A percentile compares a stretch with the other conserved stretches of the same genome.
Conservation (phyloP, 2,888 invertebrate genomes). For the Periphyllus acericola region DNA sequence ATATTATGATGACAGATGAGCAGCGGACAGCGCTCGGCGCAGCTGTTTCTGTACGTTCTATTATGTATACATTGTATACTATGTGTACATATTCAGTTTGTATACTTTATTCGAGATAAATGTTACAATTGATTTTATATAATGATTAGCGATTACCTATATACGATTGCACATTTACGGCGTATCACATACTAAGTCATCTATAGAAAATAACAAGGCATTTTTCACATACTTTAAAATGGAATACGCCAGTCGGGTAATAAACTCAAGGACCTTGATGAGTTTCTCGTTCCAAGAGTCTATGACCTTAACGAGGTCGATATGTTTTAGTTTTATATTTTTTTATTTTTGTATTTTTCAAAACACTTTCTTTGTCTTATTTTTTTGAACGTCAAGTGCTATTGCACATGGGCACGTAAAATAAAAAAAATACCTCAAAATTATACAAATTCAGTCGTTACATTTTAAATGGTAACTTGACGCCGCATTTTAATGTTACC, state of each 20-base stretch:
- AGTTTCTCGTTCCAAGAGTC: constrained; percentile 57
- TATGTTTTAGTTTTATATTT: constrained; percentile 38
- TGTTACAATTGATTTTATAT: too few relatives aligned
- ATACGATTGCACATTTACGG: background rate
- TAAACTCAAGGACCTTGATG: constrained; percentile 59
- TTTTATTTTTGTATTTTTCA: constrained; percentile 14
- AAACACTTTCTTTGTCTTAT: constrained; percentile 8
- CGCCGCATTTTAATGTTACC: too few relatives aligned
- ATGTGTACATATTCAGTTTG: background rate
- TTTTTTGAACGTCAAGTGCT: background rate
- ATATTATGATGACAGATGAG: background rate
- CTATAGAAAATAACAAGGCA: constrained; percentile 8
- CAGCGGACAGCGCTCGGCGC: background rate
- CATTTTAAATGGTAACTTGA: too few relatives aligned
- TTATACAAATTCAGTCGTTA: too few relatives aligned
- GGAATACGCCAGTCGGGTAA: constrained; percentile 22
- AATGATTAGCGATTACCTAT: too few relatives aligned
- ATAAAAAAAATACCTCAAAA: too few relatives aligned
- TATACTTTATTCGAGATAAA: too few relatives aligned
- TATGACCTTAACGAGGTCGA: constrained; percentile 62
- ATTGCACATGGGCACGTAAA: too few relatives aligned
- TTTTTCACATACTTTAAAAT: constrained; percentile 43
- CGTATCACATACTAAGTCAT: background rate
- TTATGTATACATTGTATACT: background rate
- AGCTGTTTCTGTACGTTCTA: background rate